These are phyloP conservation scores for Catharus minimus DNA, from an alignment of 2,113 vertebrate genomes.

Conservation along the genomic window DNA sequence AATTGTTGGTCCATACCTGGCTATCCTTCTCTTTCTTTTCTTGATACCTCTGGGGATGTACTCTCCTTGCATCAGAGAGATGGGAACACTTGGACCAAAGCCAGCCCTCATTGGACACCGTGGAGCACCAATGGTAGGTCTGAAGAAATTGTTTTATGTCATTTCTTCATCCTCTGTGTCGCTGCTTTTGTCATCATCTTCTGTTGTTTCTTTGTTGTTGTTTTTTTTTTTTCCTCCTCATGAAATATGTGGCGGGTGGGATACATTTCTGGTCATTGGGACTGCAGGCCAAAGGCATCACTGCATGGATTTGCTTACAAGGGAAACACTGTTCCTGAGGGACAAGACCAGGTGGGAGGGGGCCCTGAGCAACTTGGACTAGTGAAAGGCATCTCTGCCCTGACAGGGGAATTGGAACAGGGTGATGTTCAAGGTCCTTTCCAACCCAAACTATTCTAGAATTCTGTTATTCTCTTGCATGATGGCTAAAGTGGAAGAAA, in stretches of 20 bases:
- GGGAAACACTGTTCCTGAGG: neutral
- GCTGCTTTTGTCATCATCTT: neutral
- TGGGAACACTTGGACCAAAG: conserved; percentile 82
- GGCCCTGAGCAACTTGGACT: neutral
- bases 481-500: neutral
- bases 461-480: neutral
- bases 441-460: neutral
- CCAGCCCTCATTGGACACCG: conserved; percentile 87
- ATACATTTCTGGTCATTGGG: neutral
- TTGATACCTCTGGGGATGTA: conserved; percentile 90
- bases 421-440: neutral
- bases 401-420: neutral
- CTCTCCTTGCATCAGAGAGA: conserved; percentile 88
- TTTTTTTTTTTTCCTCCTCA: neutral
- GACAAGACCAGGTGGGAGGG: neutral
- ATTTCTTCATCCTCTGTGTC: neutral
- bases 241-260: neutral
- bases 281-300: neutral
- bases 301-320: neutral
- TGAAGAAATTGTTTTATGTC: neutral
- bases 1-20: conserved; percentile 81
- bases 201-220: rapidly evolving
- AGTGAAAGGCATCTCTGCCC: neutral
- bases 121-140: conserved; percentile 91
- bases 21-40: conserved; percentile 83